Evolutionary conservation across 2,888 invertebrate genomes (phyloP), one percentile per base, ranked within the genome.

Genomic region (Byasa hedistus): DNA sequence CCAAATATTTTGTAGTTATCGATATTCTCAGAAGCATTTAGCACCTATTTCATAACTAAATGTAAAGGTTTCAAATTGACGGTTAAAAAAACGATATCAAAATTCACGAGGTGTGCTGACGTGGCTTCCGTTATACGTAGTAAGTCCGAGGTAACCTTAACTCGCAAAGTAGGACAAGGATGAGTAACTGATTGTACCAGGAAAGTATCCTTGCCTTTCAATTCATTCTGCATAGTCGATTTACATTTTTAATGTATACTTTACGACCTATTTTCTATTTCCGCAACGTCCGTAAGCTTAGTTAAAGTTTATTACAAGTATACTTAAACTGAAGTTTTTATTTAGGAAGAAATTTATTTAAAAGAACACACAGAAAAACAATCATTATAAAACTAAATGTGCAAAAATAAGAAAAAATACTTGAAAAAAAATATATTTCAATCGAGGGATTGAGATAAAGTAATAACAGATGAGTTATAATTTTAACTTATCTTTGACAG

Each of bases 91-190:
- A 54, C 0, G 3, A 54, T 8, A 54, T 54, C 52, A 54, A 65
- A 60, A 65, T 65, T 65, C 60, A 56, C 61, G 51, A 23, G 36
- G 61, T 57, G 60, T 61, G 7, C 36, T 23, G 58, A 54, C 54
- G 54, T 12, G 56, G 60, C 54, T 62, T 61, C 62, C 66, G 58
- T 62, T 66, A 23, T 51, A 57, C 32, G 22, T 32, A 52, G 57
- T 32, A 8, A 27, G 52, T 66, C 57, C 36, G 44, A 58, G 15
- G 27, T 27, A 58, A 36, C 61, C 66, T 62, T 48, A 24, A 57
- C 61, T 32, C 19, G 21, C 19, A 39, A 66, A 62, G 62, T 62
- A 55, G 66, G 62, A 66, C 66, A 66, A 66, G 66, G 66, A 58
- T 66, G 61, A 66, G 32, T 62, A 58, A 66, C 21, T 36, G 56